Evolutionary conservation across 1,140 invertebrate species (phyloP), one percentile per base, ranked within the genome.

Genomic region (Lordiphosa collinella): DNA sequence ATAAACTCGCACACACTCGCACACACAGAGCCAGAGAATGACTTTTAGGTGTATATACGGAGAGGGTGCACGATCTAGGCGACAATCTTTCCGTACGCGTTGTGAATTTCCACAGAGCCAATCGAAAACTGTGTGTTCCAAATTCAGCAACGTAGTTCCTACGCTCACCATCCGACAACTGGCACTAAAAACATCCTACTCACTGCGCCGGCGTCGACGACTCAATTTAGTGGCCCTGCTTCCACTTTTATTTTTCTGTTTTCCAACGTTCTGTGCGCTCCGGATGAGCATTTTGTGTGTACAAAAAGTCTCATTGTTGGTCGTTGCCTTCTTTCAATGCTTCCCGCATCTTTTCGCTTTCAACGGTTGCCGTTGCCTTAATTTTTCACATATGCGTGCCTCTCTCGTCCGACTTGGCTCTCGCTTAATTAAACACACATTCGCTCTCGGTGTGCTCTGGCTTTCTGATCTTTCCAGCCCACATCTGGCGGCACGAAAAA

Each of bases 301-400:
- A 40, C 66, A 65, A 61, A 44, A 53, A 54, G 66, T 76, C 38
- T 50, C 52, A 10, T 54, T 51, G 65, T 48, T 69, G 65, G 68
- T 63, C 67, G 58, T 70, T 70, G 67, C 65, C 58, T 53, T 63
- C 16, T 29, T 29, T 29, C 25, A 29, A 29, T 35, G 71, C 55
- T 49, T 76, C 78, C 78, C 78, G 78, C 78, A 84, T 84, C 68
- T 84, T 71, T 71, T 82, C 64, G 63, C 71, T 84, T 82, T 70
- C 67, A 62, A 70, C 65, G 66, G 66, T 59, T 44, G 48, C 49
- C 47, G 43, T 34, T 60, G 52, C 78, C 78, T 84, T 84, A 84
- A 84, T 84, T 84, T 84, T 84, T 73, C 79, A 84, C 78, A 84
- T 78, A 78, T 84, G 50, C 58, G 50, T 34, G 47, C 37, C 44